phyloP scores from a whole-genome alignment of 2,113 vertebrate species.

The Vulpes vulpes region DNA sequence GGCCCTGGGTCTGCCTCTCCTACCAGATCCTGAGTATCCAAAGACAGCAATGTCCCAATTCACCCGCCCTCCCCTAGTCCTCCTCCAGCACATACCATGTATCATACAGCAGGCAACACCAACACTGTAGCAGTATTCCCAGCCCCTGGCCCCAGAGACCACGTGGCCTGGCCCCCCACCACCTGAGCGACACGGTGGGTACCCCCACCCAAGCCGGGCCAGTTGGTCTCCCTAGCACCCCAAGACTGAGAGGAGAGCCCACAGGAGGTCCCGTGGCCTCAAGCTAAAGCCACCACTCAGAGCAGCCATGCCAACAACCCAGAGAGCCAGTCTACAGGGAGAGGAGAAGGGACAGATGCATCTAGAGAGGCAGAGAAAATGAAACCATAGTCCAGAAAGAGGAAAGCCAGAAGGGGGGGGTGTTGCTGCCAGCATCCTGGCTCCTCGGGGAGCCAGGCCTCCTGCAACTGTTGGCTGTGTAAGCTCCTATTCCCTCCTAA shows the following conservation, averaged over 20 bases:
- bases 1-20: background rate
- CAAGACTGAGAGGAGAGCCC: background rate
- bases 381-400: background rate
- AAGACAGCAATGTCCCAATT: rapidly evolving
- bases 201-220: background rate
- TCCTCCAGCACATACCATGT: background rate
- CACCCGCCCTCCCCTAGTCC: rapidly evolving
- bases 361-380: background rate
- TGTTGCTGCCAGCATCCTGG: background rate
- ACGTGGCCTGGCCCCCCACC: rapidly evolving
- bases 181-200: background rate
- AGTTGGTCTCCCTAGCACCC: background rate
- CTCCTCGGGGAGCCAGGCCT: background rate
- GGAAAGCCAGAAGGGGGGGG: background rate
- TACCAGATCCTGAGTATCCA: background rate
- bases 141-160: background rate
- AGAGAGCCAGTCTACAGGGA: background rate
- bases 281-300: background rate
- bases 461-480: background rate
- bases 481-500: background rate
- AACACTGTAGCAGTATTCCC: background rate
- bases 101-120: background rate
- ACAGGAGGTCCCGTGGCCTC: background rate
- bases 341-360: background rate
- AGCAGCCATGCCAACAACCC: background rate